phyloP scores from a whole-genome alignment of 2,797 vertebrate genomes.

The Anguilla marmorata region DNA sequence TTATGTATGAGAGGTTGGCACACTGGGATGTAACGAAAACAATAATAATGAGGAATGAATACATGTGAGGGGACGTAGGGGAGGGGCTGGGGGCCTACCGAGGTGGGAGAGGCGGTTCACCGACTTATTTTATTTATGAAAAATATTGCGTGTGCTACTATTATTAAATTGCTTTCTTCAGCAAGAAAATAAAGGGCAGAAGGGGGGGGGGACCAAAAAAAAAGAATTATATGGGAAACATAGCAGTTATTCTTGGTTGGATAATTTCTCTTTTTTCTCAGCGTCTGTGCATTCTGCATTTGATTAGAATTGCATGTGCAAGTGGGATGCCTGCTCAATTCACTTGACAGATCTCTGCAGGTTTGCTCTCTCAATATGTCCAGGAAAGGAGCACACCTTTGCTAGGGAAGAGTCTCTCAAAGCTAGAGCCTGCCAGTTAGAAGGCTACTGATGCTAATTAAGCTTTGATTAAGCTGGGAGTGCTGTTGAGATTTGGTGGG shows the following conservation, averaged over 20 bases:
- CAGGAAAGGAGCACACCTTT: background rate
- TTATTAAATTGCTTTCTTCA: background rate
- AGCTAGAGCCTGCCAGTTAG: constrained; percentile 66
- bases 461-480: constrained; percentile 74
- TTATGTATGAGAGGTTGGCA: background rate
- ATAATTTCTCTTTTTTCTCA: background rate
- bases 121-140: background rate
- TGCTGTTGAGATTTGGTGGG: constrained; percentile 69
- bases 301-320: background rate
- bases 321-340: background rate
- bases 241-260: background rate
- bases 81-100: background rate
- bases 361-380: background rate
- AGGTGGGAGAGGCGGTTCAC: background rate
- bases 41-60: background rate
- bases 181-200: too few relatives aligned
- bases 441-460: constrained; percentile 72
- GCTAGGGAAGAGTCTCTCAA: background rate
- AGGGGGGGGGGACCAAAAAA: background rate
- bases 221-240: background rate
- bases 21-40: background rate
- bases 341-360: background rate
- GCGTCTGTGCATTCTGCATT: background rate
- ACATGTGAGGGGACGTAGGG: background rate
- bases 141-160: background rate